phyloP scores from a whole-genome alignment of 2,113 vertebrate genomes.

The Hiodon alosoides region DNA sequence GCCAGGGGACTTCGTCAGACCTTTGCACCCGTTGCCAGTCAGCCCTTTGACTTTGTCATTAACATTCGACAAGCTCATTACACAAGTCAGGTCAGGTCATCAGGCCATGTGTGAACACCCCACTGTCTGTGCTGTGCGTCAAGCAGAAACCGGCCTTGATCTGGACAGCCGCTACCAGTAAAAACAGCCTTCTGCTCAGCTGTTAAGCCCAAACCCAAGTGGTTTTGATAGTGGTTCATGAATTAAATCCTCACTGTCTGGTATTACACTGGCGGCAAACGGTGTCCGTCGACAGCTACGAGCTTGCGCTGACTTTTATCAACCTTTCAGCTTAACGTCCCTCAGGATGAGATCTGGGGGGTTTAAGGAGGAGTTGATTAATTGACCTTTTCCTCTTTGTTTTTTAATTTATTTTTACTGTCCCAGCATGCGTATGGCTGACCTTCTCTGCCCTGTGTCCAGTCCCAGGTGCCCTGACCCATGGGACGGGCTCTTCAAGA shows the following conservation, averaged over 20 bases:
- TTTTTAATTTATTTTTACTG: neutral
- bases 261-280: too few relatives aligned
- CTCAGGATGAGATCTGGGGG: slow-evolving; percentile 1
- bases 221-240: too few relatives aligned
- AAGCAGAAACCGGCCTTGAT: too few relatives aligned
- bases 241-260: too few relatives aligned
- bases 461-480: neutral
- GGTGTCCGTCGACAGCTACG: neutral
- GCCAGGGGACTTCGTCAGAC: neutral
- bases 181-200: too few relatives aligned
- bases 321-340: slow-evolving; percentile 13
- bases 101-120: too few relatives aligned
- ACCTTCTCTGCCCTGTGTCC: slow-evolving; percentile 14
- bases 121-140: too few relatives aligned
- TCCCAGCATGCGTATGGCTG: slow-evolving; percentile 9
- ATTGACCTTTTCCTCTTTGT: slow-evolving; percentile 18
- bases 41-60: neutral
- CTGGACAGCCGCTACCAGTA: too few relatives aligned
- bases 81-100: neutral
- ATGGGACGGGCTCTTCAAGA: neutral
- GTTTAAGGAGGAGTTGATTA: slow-evolving; percentile 10
- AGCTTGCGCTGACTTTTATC: slow-evolving; percentile 8
- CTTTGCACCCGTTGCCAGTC: neutral
- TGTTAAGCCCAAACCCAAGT: too few relatives aligned
- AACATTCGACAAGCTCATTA: neutral